Evolutionary conservation across 2,888 invertebrate species (phyloP), one percentile per base, ranked within the genome.

Genomic region (Octonoba sinensis): DNA sequence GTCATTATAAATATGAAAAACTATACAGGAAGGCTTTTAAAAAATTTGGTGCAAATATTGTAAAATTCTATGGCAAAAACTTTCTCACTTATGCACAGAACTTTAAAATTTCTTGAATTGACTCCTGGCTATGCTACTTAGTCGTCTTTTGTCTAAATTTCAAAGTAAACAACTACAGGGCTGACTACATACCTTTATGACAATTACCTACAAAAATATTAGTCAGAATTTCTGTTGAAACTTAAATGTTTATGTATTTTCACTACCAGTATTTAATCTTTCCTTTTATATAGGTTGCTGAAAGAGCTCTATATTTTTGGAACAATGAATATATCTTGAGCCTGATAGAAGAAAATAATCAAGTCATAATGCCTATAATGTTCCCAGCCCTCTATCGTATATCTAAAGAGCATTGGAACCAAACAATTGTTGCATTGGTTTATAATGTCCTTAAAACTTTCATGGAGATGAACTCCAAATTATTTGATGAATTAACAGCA

Each of bases 391-490:
- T 99, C 88, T 99, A 99, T 91, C 95, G 96, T 89, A 97, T 97
- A 90, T 97, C 96, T 89, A 99, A 99, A 92, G 97, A 99, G 90
- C 99, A 99, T 91, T 99, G 99, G 99, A 99, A 99, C 91, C 99
- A 98, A 91, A 99, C 99, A 85, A 99, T 99, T 88, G 96, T 99
- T 86, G 98, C 98, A 84, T 93, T 99, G 87, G 98, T 99, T 87
- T 99, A 99, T 91, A 99, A 99, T 90, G 99, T 99, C 88, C 93
- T 99, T 88, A 99, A 99, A 91, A 94, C 99, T 78, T 99, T 99
- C 91, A 99, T 99, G 99, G 99, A 99, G 91, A 99, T 99, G 99
- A 99, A 99, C 92, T 97, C 97, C 88, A 98, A 97, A 90, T 92
- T 99, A 86, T 99, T 99, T 89, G 99, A 99, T 90, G 99, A 99